Conservation (phyloP, 1,140 invertebrate genomes). For the Dreissena polymorpha region DNA sequence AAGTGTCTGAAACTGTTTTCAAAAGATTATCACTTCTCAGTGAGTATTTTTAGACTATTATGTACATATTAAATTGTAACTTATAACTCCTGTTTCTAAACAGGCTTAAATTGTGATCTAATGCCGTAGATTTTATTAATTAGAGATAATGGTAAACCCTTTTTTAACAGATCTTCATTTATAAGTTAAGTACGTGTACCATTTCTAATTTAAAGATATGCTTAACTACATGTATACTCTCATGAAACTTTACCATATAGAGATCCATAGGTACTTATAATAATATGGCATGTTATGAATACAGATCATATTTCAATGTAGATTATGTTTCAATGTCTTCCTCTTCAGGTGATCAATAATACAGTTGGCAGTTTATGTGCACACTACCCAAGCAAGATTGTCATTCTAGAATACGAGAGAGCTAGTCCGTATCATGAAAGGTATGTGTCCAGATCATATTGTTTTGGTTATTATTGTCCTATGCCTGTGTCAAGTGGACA, state of each 20-base stretch:
- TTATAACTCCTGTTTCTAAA: too few relatives aligned
- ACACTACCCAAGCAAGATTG: constrained; percentile 87
- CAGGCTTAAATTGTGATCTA: too few relatives aligned
- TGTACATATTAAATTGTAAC: neutral
- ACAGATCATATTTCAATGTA: neutral
- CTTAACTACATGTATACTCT: neutral
- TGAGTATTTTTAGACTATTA: constrained; percentile 56
- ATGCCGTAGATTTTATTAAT: neutral
- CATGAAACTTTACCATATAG: neutral
- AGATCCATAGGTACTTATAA: neutral
- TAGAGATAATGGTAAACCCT: neutral
- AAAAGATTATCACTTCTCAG: constrained; percentile 71
- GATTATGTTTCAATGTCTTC: constrained; percentile 16
- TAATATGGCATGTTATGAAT: neutral
- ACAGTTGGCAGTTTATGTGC: constrained; percentile 86
- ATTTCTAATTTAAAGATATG: neutral
- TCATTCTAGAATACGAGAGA: constrained; percentile 86
- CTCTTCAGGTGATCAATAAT: constrained; percentile 83
- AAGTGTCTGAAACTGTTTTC: constrained; percentile 68
- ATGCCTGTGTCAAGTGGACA: too few relatives aligned
- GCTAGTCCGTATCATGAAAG: neutral
- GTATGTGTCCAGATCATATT: neutral
- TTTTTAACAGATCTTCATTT: neutral
- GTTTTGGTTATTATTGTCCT: too few relatives aligned
- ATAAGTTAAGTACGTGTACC: neutral